These are phyloP conservation scores for Bucco capensis DNA, from an alignment of 2,113 vertebrate species.

Conservation along the genomic window DNA sequence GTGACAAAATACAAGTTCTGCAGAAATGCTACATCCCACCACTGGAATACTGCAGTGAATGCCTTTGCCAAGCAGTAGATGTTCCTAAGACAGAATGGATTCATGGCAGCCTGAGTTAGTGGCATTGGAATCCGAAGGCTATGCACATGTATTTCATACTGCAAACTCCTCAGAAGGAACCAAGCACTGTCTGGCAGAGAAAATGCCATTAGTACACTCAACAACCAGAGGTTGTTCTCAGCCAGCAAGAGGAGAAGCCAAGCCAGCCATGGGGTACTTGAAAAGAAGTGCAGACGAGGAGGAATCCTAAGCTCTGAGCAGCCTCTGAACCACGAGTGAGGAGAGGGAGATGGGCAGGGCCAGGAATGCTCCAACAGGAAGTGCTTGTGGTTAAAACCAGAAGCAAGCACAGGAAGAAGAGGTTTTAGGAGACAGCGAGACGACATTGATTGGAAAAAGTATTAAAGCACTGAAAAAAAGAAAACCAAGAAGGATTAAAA, in stretches of 20 bases:
- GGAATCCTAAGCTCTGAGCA: not conserved
- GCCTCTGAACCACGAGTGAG: not conserved
- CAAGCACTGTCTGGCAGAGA: not conserved
- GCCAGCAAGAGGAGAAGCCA: not conserved
- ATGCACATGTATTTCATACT: not conserved
- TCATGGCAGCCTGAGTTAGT: not conserved
- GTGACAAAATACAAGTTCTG: fast-evolving
- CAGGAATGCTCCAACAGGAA: constrained; percentile 50
- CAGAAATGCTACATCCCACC: not conserved
- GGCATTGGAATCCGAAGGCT: fast-evolving
- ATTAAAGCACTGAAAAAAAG: not conserved
- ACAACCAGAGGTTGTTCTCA: not conserved
- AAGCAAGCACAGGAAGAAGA: constrained; percentile 44
- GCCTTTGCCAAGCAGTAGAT: not conserved
- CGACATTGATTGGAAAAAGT: not conserved
- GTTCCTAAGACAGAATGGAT: not conserved
- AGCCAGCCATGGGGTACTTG: not conserved
- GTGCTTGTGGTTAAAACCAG: constrained; percentile 49
- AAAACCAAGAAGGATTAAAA: not conserved
- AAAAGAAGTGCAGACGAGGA: constrained; percentile 8
- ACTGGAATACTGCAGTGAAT: fast-evolving
- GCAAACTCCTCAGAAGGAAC: constrained; percentile 5
- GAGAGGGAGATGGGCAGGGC: not conserved
- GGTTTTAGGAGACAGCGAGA: constrained; percentile 47
- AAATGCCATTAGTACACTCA: not conserved